A percentile compares a stretch with the other conserved stretches of the same genome.
phyloP scores from a whole-genome alignment of 2,888 invertebrate genomes.

The Lumbricus terrestris region DNA sequence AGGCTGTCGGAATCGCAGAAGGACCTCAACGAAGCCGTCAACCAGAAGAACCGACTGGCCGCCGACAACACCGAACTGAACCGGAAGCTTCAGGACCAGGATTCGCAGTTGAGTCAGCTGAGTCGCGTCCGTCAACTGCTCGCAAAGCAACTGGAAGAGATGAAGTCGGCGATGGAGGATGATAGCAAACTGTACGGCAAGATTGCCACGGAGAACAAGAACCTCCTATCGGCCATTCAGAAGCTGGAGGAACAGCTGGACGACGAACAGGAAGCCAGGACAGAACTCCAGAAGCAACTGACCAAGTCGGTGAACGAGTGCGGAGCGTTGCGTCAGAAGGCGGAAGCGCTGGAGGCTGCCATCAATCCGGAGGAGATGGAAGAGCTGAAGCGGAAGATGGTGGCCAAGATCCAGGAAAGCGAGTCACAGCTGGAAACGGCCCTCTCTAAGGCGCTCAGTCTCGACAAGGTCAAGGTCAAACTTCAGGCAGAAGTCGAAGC shows the following conservation, averaged over 20 bases:
- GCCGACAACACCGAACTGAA: slow-evolving; percentile 16
- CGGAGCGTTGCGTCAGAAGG: not conserved
- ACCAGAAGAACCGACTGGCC: slow-evolving; percentile 14
- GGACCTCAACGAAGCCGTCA: slow-evolving; percentile 21
- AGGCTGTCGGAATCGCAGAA: slow-evolving; percentile 18
- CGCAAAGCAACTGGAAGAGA: slow-evolving; percentile 54
- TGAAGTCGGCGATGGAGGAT: slow-evolving; percentile 83
- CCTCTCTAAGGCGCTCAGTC: slow-evolving; percentile 92
- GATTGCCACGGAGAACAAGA: slow-evolving; percentile 40
- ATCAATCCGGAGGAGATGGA: slow-evolving; percentile 66
- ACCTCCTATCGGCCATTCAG: slow-evolving; percentile 94
- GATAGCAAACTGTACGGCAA: slow-evolving; percentile 67
- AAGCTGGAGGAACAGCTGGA: slow-evolving; percentile 98
- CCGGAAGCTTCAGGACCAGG: slow-evolving; percentile 14
- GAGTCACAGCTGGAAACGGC: slow-evolving; percentile 96
- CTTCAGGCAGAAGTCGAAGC: slow-evolving; percentile 96
- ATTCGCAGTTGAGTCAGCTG: slow-evolving; percentile 6
- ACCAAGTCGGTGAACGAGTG: slow-evolving; percentile 90
- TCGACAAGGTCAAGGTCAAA: slow-evolving; percentile 97
- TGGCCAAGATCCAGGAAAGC: slow-evolving; percentile 93
- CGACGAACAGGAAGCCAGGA: slow-evolving; percentile 97
- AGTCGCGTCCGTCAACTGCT: not conserved
- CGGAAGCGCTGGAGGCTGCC: not conserved
- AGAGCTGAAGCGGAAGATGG: slow-evolving; percentile 69
- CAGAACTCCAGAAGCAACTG: slow-evolving; percentile 96